A percentile compares a stretch with the other conserved stretches of the same genome.
These are phyloP conservation scores for Lutjanus argentimaculatus DNA, from an alignment of 2,797 vertebrate genomes.

Conservation along the genomic window DNA sequence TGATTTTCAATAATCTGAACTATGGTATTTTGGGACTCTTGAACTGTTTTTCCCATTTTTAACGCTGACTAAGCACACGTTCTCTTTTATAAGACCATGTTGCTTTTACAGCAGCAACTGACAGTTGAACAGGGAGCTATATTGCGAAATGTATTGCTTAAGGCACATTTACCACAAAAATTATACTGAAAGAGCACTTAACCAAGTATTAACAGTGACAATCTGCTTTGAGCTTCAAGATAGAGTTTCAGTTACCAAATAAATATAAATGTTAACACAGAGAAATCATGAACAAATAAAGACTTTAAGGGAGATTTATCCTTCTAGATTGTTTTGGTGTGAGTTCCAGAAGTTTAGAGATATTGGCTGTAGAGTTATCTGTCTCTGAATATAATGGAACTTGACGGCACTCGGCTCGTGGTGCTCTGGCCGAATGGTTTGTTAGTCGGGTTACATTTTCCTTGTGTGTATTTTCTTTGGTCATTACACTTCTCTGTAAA, in stretches of 20 bases:
- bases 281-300: not conserved
- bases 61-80: not conserved
- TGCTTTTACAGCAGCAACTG: not conserved
- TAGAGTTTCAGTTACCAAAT: not conserved
- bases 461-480: too few species aligned
- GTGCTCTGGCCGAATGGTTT: too few species aligned
- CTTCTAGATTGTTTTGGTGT: too few species aligned
- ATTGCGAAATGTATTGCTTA: not conserved
- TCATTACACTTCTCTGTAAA: too few species aligned
- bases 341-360: too few species aligned
- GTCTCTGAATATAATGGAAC: too few species aligned
- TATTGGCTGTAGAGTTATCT: too few species aligned
- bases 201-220: not conserved
- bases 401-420: too few species aligned
- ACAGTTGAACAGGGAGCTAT: not conserved
- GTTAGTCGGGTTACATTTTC: too few species aligned
- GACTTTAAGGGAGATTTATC: not conserved
- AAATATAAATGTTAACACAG: not conserved
- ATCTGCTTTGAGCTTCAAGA: not conserved
- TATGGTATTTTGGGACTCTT: not conserved
- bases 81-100: not conserved
- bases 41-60: not conserved
- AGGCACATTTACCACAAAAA: slow-evolving; percentile 4
- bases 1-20: not conserved
- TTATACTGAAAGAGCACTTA: not conserved